phyloP scores from a whole-genome alignment of 92 coral and sea anemone genomes.

The Montipora capitata region DNA sequence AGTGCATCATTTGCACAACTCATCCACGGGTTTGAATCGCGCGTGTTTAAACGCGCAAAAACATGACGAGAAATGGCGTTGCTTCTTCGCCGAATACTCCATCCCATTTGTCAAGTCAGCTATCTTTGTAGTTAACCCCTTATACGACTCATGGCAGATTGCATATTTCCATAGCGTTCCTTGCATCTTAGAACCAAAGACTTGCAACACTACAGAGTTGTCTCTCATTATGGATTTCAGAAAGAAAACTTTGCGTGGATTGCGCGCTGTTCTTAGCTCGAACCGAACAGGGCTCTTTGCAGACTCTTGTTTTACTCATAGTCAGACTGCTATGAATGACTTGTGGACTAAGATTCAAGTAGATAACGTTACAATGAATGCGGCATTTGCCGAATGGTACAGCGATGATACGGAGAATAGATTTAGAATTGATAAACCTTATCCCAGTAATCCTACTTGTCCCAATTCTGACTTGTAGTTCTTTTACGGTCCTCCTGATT shows the following conservation, averaged over 20 bases:
- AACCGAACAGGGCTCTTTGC: conserved; percentile 24
- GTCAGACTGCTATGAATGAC: conserved; percentile 22
- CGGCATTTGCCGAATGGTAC: conserved; percentile 44
- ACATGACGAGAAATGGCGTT: conserved; percentile 26
- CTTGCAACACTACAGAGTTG: conserved; percentile 40
- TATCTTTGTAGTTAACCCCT: conserved; percentile 43
- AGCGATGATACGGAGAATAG: background rate
- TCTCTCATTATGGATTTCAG: conserved; percentile 35
- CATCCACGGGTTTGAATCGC: conserved; percentile 29
- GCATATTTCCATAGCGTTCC: conserved; percentile 32
- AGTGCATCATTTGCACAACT: conserved; percentile 33
- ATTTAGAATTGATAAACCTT: conserved; percentile 37
- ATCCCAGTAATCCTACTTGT: conserved; percentile 53
- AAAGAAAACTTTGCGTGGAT: conserved; percentile 20
- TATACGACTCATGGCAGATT: conserved; percentile 56
- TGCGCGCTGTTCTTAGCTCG: conserved; percentile 22
- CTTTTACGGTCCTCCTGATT: background rate
- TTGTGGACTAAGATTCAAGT: conserved; percentile 43
- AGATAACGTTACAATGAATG: conserved; percentile 13
- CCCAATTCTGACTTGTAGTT: conserved; percentile 16
- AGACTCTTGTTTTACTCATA: conserved; percentile 50
- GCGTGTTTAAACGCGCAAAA: conserved; percentile 49
- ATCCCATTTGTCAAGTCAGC: conserved; percentile 22
- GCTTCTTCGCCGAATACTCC: conserved; percentile 48
- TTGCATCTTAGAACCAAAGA: conserved; percentile 40